These are phyloP conservation scores for Nycticryphes semicollaris DNA, from an alignment of 2,113 vertebrate species.

Conservation along the genomic window DNA sequence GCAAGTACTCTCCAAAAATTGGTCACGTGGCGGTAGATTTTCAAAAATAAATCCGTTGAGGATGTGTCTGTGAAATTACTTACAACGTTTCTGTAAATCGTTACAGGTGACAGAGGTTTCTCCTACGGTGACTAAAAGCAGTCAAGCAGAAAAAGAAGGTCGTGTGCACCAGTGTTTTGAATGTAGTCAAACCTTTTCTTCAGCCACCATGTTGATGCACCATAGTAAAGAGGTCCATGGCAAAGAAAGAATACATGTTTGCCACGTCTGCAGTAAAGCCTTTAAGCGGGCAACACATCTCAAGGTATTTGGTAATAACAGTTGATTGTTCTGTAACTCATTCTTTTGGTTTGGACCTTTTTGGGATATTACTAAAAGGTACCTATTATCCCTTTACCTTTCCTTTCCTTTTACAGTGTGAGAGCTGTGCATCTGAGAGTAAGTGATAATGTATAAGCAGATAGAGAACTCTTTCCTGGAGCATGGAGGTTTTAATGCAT, in stretches of 20 bases:
- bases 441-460: neutral
- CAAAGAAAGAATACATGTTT: constrained; percentile 92
- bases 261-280: constrained; percentile 90
- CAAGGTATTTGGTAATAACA: constrained; percentile 80
- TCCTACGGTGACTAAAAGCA: constrained; percentile 70
- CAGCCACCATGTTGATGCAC: constrained; percentile 82
- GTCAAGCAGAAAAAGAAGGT: constrained; percentile 75
- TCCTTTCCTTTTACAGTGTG: neutral
- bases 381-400: neutral
- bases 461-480: neutral
- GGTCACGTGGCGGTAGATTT: neutral
- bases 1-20: neutral
- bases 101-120: constrained; percentile 79
- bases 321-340: neutral
- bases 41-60: neutral
- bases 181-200: constrained; percentile 84
- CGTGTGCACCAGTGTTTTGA: constrained; percentile 86
- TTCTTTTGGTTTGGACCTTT: neutral
- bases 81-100: neutral
- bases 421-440: neutral
- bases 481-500: neutral
- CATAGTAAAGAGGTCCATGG: constrained; percentile 84
- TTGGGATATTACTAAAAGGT: neutral
- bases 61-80: neutral
- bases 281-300: constrained; percentile 97